phyloP scores from a whole-genome alignment of 2,113 vertebrate species.

The Tympanuchus pallidicinctus region DNA sequence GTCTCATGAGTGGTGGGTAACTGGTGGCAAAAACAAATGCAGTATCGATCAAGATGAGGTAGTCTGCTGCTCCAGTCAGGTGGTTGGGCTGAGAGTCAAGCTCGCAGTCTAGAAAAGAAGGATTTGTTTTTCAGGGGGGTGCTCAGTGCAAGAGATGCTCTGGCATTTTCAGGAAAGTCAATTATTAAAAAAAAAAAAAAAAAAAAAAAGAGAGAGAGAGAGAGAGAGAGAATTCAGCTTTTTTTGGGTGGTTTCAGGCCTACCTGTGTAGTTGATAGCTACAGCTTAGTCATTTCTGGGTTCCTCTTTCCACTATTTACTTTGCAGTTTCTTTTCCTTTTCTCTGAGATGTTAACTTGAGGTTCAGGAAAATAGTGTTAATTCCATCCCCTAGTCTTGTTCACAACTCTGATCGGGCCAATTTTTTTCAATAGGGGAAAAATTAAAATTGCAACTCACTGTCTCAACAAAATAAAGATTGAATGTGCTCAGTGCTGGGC shows the following conservation, averaged over 20 bases:
- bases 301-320: constrained; percentile 23
- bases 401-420: neutral
- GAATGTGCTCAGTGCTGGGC: neutral
- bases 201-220: neutral
- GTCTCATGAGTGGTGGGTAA: constrained; percentile 80
- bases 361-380: neutral
- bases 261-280: neutral
- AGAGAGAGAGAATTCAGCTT: neutral
- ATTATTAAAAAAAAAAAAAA: neutral
- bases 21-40: constrained; percentile 82
- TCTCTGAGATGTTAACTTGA: neutral
- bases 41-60: constrained; percentile 79
- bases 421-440: neutral
- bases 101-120: constrained; percentile 75
- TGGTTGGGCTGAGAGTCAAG: constrained; percentile 80
- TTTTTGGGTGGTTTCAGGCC: neutral
- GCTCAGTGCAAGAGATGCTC: neutral
- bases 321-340: neutral
- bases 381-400: neutral
- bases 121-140: neutral
- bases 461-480: neutral
- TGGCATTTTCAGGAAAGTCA: neutral
- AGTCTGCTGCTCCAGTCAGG: constrained; percentile 72
- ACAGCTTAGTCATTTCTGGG: neutral
- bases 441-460: neutral